phyloP scores from a whole-genome alignment of 2,888 invertebrate genomes.

The Andrena praecox region DNA sequence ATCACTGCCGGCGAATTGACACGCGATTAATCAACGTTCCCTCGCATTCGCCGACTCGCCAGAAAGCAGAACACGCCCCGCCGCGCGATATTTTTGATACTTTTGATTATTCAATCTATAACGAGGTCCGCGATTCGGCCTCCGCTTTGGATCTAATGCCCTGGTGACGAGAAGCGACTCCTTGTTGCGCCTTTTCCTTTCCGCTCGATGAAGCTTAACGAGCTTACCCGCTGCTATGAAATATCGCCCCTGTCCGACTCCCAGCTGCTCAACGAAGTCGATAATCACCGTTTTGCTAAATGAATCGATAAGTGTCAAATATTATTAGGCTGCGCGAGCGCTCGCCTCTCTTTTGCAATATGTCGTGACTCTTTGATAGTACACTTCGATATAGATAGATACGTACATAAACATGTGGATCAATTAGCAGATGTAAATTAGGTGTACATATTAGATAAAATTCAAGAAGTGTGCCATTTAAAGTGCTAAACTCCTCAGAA shows the following conservation, averaged over 20 bases:
- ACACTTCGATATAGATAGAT: too few species aligned
- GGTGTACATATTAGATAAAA: too few species aligned
- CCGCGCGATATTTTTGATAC: slow-evolving; percentile 34
- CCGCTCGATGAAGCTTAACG: slow-evolving; percentile 29
- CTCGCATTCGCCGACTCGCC: slow-evolving; percentile 8
- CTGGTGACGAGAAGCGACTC: not conserved
- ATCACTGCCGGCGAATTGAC: slow-evolving; percentile 60
- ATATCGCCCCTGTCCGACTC: slow-evolving; percentile 4
- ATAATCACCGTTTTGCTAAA: not conserved
- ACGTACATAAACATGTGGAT: too few species aligned
- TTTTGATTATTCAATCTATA: slow-evolving; percentile 33
- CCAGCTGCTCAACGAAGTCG: not conserved
- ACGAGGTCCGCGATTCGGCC: slow-evolving; percentile 41
- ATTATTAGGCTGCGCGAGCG: not conserved
- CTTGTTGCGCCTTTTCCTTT: slow-evolving; percentile 14
- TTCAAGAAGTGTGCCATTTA: too few species aligned
- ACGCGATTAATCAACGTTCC: slow-evolving; percentile 59
- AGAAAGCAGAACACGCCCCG: slow-evolving; percentile 40
- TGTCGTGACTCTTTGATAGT: not conserved
- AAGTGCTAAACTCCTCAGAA: too few species aligned
- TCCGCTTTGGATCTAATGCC: slow-evolving; percentile 16
- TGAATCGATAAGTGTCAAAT: not conserved
- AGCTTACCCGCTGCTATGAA: slow-evolving; percentile 24
- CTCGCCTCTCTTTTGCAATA: not conserved
- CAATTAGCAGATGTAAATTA: too few species aligned